Evolutionary conservation across 2,888 invertebrate species (phyloP).

Genomic region (Lycia hirtaria): DNA sequence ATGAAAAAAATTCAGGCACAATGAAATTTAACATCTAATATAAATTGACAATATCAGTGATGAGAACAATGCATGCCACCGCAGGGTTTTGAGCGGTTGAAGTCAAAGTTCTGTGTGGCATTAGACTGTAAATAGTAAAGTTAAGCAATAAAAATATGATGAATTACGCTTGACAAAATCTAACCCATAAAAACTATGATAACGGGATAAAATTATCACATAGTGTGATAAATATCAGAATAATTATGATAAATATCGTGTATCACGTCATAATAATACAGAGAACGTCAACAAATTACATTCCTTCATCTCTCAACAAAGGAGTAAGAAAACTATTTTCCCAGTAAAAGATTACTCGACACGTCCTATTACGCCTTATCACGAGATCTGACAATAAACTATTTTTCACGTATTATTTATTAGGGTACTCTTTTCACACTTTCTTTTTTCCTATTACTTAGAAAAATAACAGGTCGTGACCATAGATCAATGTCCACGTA

Average conservation of each 20-base stretch:
- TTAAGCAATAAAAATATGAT: neutral
- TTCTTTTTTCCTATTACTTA: constrained; percentile 66
- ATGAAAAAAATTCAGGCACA: too few relatives aligned
- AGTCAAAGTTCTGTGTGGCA: too few relatives aligned
- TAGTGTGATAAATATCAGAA: constrained; percentile 8
- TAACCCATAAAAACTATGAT: neutral
- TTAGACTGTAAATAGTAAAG: neutral
- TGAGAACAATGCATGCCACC: too few relatives aligned
- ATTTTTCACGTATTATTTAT: constrained; percentile 82
- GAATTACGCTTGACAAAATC: neutral
- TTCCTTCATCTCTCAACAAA: constrained; percentile 67
- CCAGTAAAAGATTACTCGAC: constrained; percentile 64
- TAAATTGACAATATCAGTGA: too few relatives aligned
- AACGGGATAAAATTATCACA: constrained; percentile 10
- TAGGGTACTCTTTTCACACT: constrained; percentile 67
- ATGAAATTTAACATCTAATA: too few relatives aligned
- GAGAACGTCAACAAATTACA: constrained; percentile 46
- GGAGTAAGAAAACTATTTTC: constrained; percentile 73
- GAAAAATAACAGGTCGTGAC: constrained; percentile 74
- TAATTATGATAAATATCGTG: constrained; percentile 39
- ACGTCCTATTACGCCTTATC: constrained; percentile 76
- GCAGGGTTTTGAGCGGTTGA: too few relatives aligned
- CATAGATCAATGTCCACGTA: constrained; percentile 70
- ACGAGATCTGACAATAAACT: constrained; percentile 82
- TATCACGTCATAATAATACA: constrained; percentile 33